Percentiles rank a stretch among this genome's conserved stretches.
These are phyloP conservation scores for Drosophila diplacantha DNA, from an alignment of 2,888 invertebrate species.

Conservation along the genomic window DNA sequence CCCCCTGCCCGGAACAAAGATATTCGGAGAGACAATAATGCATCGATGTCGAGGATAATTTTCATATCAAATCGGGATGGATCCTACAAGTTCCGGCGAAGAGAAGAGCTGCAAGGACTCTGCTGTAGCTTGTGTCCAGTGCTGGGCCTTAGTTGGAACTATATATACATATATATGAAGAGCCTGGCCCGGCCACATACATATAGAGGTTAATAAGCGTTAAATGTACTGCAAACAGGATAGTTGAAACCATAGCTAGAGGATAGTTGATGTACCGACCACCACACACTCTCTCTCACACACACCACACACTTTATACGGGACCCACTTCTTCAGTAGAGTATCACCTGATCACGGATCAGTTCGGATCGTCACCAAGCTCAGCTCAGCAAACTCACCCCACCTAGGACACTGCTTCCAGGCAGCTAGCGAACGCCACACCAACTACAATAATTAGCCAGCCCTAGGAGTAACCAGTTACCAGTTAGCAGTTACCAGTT, in stretches of 20 bases:
- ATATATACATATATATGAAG: constrained; percentile 11
- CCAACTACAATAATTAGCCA: constrained; percentile 54
- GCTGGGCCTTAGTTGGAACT: constrained; percentile 8
- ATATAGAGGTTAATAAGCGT: constrained; percentile 35
- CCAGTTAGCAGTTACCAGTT: neutral
- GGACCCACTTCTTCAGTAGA: constrained; percentile 68
- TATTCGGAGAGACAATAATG: constrained; percentile 11
- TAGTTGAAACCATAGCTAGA: constrained; percentile 36
- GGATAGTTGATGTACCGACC: constrained; percentile 31
- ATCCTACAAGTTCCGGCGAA: neutral
- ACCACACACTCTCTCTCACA: constrained; percentile 6
- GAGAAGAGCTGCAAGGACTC: too few relatives aligned
- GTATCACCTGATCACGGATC: constrained; percentile 43
- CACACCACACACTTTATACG: constrained; percentile 41
- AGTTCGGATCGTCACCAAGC: constrained; percentile 38
- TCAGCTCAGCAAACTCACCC: constrained; percentile 59
- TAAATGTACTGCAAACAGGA: constrained; percentile 33
- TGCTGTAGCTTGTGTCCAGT: constrained; percentile 2
- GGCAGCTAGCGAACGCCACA: constrained; percentile 66
- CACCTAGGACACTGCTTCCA: constrained; percentile 69
- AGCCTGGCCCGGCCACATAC: constrained; percentile 13
- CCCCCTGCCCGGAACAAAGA: neutral
- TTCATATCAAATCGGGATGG: constrained; percentile 1
- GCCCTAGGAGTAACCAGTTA: constrained; percentile 39
- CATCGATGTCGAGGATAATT: constrained; percentile 4